Conservation (phyloP, 1,140 invertebrate genomes). For the Brachionus calyciflorus region DNA sequence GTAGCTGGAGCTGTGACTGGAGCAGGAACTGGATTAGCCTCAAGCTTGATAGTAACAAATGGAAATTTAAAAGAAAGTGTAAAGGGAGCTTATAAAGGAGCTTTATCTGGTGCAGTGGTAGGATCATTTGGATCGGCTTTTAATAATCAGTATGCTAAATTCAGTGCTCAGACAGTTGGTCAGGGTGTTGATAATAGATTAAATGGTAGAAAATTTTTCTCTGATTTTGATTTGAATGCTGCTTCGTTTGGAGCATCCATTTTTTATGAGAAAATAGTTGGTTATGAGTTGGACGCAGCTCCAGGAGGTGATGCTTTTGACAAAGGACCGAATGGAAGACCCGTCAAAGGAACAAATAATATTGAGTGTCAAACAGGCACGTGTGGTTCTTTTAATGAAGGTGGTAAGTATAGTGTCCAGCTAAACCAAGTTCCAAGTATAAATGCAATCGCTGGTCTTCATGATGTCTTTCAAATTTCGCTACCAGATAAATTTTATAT, state of each 20-base stretch:
- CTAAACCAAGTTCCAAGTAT: neutral
- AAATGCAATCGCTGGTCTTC: constrained; percentile 8
- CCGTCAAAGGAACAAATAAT: neutral
- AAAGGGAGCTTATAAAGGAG: neutral
- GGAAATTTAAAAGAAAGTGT: neutral
- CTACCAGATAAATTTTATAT: neutral
- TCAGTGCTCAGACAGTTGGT: neutral
- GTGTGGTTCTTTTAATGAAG: neutral
- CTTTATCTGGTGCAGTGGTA: neutral
- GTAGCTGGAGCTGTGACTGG: neutral
- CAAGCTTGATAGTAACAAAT: neutral
- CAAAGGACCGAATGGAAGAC: neutral
- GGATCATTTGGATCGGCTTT: neutral
- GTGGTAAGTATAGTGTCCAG: neutral
- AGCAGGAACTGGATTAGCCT: neutral
- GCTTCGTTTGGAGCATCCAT: neutral
- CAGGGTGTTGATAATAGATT: neutral
- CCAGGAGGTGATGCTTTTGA: neutral
- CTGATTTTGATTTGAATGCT: constrained; percentile 4
- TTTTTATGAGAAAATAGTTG: constrained; percentile 15
- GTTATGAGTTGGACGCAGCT: neutral
- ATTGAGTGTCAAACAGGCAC: neutral
- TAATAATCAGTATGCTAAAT: neutral
- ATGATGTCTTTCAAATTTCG: constrained; percentile 8
- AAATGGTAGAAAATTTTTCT: constrained; percentile 7